phyloP scores from a whole-genome alignment of 2,797 vertebrate genomes.

The Chloroceryle amazona region DNA sequence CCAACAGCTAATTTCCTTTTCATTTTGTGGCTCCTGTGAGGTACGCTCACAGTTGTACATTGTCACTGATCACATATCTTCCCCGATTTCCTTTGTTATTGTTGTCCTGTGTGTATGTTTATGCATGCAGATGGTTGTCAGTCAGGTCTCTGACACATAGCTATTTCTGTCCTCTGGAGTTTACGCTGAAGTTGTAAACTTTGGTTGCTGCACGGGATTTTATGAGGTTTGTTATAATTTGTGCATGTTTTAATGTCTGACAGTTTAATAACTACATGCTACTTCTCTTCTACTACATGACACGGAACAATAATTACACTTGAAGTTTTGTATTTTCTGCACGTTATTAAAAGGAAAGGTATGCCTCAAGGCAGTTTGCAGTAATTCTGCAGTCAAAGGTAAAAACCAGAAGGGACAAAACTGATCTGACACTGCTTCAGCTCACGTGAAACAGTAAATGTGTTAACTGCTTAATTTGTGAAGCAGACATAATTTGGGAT shows the following conservation, averaged over 20 bases:
- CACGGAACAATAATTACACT: constrained; percentile 49
- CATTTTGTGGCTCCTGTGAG: background rate
- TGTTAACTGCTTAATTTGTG: constrained; percentile 50
- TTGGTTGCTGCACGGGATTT: background rate
- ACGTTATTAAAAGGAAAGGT: constrained; percentile 65
- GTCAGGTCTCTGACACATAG: background rate
- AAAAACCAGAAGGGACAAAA: constrained; percentile 58
- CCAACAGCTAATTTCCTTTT: background rate
- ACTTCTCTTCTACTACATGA: constrained; percentile 47
- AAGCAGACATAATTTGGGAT: constrained; percentile 42
- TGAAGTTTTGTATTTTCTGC: constrained; percentile 60
- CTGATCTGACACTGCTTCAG: constrained; percentile 53
- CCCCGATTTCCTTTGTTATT: background rate
- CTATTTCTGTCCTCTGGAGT: background rate
- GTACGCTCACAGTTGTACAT: background rate
- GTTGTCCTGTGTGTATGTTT: background rate
- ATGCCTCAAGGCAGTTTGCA: constrained; percentile 63
- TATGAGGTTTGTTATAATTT: constrained; percentile 62
- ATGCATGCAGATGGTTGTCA: background rate
- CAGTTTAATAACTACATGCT: constrained; percentile 73
- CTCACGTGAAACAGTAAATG: constrained; percentile 36
- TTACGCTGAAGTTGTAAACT: constrained; percentile 20
- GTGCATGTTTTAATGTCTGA: constrained; percentile 64
- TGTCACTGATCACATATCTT: background rate
- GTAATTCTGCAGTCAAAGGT: constrained; percentile 61